phyloP scores from a whole-genome alignment of 2,888 invertebrate genomes.

The Temnothorax rugatulus region DNA sequence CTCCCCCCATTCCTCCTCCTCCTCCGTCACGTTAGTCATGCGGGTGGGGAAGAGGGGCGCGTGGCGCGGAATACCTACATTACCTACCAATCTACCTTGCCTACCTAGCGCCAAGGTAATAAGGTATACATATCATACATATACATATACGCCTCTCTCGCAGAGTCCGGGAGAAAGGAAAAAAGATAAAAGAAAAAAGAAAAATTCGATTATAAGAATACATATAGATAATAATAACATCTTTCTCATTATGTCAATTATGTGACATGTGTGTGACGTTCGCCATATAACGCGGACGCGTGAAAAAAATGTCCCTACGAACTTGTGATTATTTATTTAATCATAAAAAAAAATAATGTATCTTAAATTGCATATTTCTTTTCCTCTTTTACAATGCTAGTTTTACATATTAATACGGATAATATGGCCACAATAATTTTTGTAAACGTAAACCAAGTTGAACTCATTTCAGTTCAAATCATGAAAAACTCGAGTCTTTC shows the following conservation, averaged over 20 bases:
- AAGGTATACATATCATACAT: too few relatives aligned
- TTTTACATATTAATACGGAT: background rate
- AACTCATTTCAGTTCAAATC: background rate
- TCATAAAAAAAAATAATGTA: background rate
- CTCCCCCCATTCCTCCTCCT: too few relatives aligned
- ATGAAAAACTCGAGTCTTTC: background rate
- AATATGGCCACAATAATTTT: background rate
- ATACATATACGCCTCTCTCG: background rate
- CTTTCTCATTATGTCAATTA: too few relatives aligned
- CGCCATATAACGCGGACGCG: background rate
- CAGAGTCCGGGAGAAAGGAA: background rate
- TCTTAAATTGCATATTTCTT: background rate
- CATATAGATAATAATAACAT: too few relatives aligned
- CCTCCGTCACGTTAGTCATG: too few relatives aligned
- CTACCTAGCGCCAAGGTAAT: too few relatives aligned
- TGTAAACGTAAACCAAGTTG: background rate
- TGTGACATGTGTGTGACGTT: background rate
- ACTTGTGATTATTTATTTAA: background rate
- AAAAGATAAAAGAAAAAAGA: too few relatives aligned
- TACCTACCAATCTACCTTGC: background rate
- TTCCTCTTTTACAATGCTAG: background rate
- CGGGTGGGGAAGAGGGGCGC: slow-evolving; percentile 16
- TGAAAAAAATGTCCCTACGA: background rate
- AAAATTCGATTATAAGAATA: background rate
- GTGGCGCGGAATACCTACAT: slow-evolving; percentile 23